Evolutionary conservation across 2,113 vertebrate species (phyloP).

Genomic region (Andinoacara biseriatus): DNA sequence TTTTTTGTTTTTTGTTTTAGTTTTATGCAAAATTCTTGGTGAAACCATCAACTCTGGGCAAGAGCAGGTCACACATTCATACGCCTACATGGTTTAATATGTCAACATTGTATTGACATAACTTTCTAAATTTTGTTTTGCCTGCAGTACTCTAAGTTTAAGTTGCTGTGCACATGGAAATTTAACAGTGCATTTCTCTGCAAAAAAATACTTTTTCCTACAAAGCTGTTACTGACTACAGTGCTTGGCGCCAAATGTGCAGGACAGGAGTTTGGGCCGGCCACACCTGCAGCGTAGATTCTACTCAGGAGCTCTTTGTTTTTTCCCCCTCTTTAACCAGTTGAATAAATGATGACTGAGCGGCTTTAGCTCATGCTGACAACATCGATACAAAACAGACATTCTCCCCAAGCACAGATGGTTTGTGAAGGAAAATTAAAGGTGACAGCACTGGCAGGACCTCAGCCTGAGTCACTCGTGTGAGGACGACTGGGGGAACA

Average conservation of each 20-base stretch:
- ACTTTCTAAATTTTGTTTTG: neutral
- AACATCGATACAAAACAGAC: conserved; percentile 43
- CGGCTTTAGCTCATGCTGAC: conserved; percentile 10
- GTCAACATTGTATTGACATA: conserved; percentile 13
- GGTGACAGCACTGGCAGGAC: conserved; percentile 49
- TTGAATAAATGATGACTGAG: conserved; percentile 31
- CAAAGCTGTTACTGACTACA: neutral
- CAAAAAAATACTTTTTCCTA: neutral
- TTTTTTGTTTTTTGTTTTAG: neutral
- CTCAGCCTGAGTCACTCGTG: conserved; percentile 40
- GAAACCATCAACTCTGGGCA: conserved; percentile 14
- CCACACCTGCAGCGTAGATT: conserved; percentile 28
- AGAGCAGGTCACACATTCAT: conserved; percentile 36
- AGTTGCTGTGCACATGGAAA: conserved; percentile 9
- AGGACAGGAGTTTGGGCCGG: conserved; percentile 7
- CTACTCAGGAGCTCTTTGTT: neutral
- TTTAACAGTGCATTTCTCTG: conserved; percentile 1
- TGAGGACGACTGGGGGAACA: conserved; percentile 50
- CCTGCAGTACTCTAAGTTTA: conserved; percentile 15
- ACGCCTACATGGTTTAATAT: conserved; percentile 21
- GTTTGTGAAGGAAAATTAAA: conserved; percentile 40
- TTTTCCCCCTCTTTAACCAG: neutral
- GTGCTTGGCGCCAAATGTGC: conserved; percentile 11
- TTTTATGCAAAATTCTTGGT: conserved; percentile 12
- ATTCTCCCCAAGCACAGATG: conserved; percentile 40